Evolutionary conservation across 1,140 invertebrate genomes (phyloP), one percentile per base, ranked within the genome.

Genomic region (Rhyzopertha dominica): DNA sequence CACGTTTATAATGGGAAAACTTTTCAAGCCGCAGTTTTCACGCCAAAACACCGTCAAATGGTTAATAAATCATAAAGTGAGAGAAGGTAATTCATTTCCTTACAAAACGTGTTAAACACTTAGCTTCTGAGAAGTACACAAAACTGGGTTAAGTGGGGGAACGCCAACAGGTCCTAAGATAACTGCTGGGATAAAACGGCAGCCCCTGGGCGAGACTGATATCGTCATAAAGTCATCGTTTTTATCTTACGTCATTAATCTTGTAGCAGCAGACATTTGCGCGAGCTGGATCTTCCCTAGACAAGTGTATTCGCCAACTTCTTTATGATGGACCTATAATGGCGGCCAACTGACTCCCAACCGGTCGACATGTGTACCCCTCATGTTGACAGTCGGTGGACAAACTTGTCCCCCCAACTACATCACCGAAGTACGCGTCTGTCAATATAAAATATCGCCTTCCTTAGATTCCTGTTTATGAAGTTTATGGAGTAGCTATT

Each of bases 221-320:
- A 49, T 48, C 43, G 41, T 35, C 38, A 53, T 46, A 43, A 38
- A 49, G 51, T 45, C 47, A 42, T 49, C 47, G 47, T 49, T 53
- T 53, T 53, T 53, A 53, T 53, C 51, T 42, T 10, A 24, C 14
- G 43, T 53, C 47, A 48, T 53, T 53, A 48, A 49, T 53, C 51
- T 49, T 48, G 20, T 5, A 32, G 14, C 29, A 30, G 39, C 12
- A 13, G 45, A 47, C 45, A 38, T 20, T 24, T 34, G 35, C 25
- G 29, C 14, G 8, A 25, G 13, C 36, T 4, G 34, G 42, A 44
- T 41, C 30, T 31, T 14, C 25, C 17, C 30, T 34, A 39, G 44
- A 40, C 44, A 24, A 39, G 44, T 43, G 31, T 48, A 48, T 41
- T 42, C 38, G 39, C 23, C 24, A 37, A 48, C 35, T 39, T 39